Evolutionary conservation across 2,888 invertebrate genomes (phyloP).

Genomic region (Agrypnus murinus): DNA sequence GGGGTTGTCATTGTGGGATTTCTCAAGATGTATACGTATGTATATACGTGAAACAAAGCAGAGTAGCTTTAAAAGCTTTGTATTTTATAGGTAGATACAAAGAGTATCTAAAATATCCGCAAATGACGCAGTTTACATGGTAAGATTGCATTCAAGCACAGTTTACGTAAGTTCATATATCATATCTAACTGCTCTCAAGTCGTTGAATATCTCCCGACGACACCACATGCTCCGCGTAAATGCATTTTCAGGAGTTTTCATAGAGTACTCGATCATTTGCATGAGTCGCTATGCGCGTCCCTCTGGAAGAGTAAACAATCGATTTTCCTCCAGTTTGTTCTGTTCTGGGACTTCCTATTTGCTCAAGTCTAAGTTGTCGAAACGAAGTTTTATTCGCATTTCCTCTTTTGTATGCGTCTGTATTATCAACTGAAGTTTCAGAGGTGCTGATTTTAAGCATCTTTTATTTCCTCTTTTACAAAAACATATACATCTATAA

Average conservation of each 20-base stretch:
- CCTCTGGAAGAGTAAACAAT: constrained; percentile 55
- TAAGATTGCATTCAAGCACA: constrained; percentile 34
- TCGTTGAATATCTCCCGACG: constrained; percentile 36
- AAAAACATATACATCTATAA: constrained; percentile 24
- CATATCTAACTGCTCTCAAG: constrained; percentile 38
- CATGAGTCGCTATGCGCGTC: constrained; percentile 47
- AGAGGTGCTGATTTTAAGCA: constrained; percentile 41
- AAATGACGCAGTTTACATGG: constrained; percentile 40
- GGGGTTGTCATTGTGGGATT: constrained; percentile 21
- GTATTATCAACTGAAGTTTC: constrained; percentile 39
- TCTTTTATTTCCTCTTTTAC: constrained; percentile 23
- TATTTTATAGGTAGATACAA: constrained; percentile 30
- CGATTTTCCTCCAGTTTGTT: constrained; percentile 55
- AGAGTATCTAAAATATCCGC: constrained; percentile 35
- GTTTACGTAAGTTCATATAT: constrained; percentile 41
- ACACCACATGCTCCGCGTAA: constrained; percentile 42
- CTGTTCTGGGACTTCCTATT: constrained; percentile 45
- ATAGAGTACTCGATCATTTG: constrained; percentile 45
- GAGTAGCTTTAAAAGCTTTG: constrained; percentile 8
- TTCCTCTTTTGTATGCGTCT: constrained; percentile 44
- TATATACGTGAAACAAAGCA: constrained; percentile 13
- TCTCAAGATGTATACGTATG: neutral
- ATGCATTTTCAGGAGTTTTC: constrained; percentile 47
- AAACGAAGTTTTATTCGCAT: constrained; percentile 52
- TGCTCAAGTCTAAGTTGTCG: constrained; percentile 51